Evolutionary conservation across 1,140 invertebrate genomes (phyloP), one percentile per base, ranked within the genome.

Genomic region (Leptinotarsa undecemlineata): DNA sequence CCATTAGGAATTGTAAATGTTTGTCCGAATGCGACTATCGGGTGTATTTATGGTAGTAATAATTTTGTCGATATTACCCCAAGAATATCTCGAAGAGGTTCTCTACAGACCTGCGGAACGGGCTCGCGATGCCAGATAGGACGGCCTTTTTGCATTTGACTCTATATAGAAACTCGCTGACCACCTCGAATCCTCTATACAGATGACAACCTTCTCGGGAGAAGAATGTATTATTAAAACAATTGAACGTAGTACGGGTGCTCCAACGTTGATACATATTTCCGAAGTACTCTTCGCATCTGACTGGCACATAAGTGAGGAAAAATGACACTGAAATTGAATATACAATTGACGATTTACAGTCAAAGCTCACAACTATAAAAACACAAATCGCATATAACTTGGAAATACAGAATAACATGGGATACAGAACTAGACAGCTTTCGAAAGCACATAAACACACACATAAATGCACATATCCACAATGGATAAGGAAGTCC

Each of bases 101-200:
- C 33, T 69, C 23, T 48, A 51, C 33, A 68, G 66, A 68, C 68
- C 51, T 61, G 69, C 33, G 33, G 69, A 60, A 71, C 69, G 21
- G 68, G 69, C 69, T 71, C 33, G 69, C 19, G 48, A 71, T 71
- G 69, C 19, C 69, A 71, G 69, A 61, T 61, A 61, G 4, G 23
- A 68, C 14, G 66, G 48, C 17, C 21, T 71, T 62, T 71, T 62
- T 71, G 51, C 69, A 71, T 71, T 71, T 71, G 62, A 23, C 69
- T 71, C 48, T 71, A 71, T 71, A 71, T 71, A 71, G 69, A 71
- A 71, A 71, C 57, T 57, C 51, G 69, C 23, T 48, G 57, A 51
- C 69, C n/a, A 61, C 48, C 48, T 21, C n/a, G 19, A 51, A 61
- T 23, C 23, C 15, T 21, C 68, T 1, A 23, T 51, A 69, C 26